Conservation (phyloP, 2,888 invertebrate genomes). For the Drosophila tanythrix region DNA sequence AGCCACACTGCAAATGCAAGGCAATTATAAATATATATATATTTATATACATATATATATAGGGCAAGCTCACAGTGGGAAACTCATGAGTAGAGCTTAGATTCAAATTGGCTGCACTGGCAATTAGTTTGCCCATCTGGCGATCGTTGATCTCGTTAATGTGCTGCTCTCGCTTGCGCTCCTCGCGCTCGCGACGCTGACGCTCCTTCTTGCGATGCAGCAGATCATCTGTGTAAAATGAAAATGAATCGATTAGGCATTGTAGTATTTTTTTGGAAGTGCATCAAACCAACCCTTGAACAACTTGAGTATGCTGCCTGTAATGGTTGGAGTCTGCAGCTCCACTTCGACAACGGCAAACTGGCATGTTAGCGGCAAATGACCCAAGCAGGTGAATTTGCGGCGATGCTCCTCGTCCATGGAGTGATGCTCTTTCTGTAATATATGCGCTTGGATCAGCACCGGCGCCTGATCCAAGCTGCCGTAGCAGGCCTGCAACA, state of each 20-base stretch:
- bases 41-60: not conserved
- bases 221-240: conserved; percentile 88
- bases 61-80: conserved; percentile 85
- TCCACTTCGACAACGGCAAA: conserved; percentile 96
- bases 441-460: conserved; percentile 90
- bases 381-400: conserved; percentile 91
- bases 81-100: conserved; percentile 85
- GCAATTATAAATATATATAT: not conserved
- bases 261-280: not conserved
- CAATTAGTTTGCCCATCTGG: conserved; percentile 88
- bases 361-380: conserved; percentile 95
- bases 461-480: conserved; percentile 91
- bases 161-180: conserved; percentile 91
- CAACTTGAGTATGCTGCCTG: conserved; percentile 88
- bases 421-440: conserved; percentile 95
- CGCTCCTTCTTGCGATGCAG: conserved; percentile 89
- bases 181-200: conserved; percentile 90
- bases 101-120: conserved; percentile 88
- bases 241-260: not conserved
- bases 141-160: conserved; percentile 90
- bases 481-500: conserved; percentile 95
- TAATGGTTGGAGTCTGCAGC: conserved; percentile 90
- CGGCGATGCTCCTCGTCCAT: conserved; percentile 93
- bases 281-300: conserved; percentile 88
- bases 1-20: conserved; percentile 78